These are phyloP conservation scores for Glandiceps talaboti DNA, from an alignment of 53 echinoderm and acorn worm species.

Conservation along the genomic window DNA sequence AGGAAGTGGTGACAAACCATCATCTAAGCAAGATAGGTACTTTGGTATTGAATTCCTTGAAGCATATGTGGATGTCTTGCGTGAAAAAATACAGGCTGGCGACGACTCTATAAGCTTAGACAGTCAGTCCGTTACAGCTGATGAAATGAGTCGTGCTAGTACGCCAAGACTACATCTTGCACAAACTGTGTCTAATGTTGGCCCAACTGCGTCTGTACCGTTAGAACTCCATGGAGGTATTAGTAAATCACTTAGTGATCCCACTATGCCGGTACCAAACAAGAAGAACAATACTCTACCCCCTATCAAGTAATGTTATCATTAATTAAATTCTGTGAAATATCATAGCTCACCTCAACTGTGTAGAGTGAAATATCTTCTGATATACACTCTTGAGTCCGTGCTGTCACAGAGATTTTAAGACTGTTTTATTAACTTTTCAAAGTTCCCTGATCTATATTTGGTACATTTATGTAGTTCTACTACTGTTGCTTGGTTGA, in stretches of 20 bases:
- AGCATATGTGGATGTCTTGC: not conserved
- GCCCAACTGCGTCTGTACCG: too few relatives aligned
- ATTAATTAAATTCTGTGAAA: too few relatives aligned
- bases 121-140: not conserved
- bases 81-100: not conserved
- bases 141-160: not conserved
- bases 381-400: too few relatives aligned
- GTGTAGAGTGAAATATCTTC: too few relatives aligned
- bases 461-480: too few relatives aligned
- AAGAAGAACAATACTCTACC: slow-evolving; percentile 36
- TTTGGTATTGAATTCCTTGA: not conserved
- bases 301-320: slow-evolving; percentile 38
- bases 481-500: too few relatives aligned
- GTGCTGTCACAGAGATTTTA: too few relatives aligned
- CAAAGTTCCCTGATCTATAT: too few relatives aligned
- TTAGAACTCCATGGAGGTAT: too few relatives aligned
- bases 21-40: not conserved
- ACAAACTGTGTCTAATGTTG: not conserved
- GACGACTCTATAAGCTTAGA: not conserved
- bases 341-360: too few relatives aligned
- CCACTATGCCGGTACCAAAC: slow-evolving; percentile 3
- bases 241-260: slow-evolving; percentile 12
- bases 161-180: not conserved
- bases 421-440: too few relatives aligned
- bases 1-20: not conserved